These are phyloP conservation scores for Piprites chloris DNA, from an alignment of 2,113 vertebrate species.

Conservation along the genomic window DNA sequence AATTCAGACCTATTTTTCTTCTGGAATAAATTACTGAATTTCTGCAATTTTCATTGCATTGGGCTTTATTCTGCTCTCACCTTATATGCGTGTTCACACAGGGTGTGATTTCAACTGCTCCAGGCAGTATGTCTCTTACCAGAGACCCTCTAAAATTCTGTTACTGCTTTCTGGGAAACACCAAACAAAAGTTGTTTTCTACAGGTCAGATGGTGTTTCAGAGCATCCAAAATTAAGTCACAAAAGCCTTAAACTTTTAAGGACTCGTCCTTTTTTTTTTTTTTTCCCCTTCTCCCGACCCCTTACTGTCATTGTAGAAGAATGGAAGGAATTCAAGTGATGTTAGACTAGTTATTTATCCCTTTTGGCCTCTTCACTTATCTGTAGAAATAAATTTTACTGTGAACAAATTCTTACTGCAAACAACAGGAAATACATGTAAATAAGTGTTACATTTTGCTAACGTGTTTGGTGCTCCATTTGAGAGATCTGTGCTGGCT, in stretches of 20 bases:
- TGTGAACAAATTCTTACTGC: not conserved
- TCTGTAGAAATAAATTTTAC: not conserved
- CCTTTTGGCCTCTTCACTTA: not conserved
- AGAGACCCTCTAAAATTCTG: not conserved
- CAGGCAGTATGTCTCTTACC: not conserved
- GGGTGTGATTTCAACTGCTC: not conserved
- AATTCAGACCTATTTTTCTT: not conserved
- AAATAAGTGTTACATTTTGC: not conserved
- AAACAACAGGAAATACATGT: not conserved
- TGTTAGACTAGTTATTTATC: not conserved
- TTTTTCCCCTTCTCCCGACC: too few species aligned
- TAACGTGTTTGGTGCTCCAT: fast-evolving
- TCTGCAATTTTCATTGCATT: not conserved
- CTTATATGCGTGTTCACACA: not conserved
- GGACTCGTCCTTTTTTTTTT: not conserved
- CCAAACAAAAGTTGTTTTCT: not conserved
- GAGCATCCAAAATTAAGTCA: not conserved
- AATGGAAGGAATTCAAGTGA: not conserved
- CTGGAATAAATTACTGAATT: not conserved
- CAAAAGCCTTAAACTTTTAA: not conserved
- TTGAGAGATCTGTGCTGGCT: not conserved
- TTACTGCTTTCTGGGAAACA: not conserved
- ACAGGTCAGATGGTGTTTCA: not conserved
- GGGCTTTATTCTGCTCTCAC: not conserved
- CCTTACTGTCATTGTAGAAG: not conserved